Percentiles rank a stretch among this genome's conserved stretches.
phyloP scores from a whole-genome alignment of 1,140 invertebrate species.

The Battus philenor region DNA sequence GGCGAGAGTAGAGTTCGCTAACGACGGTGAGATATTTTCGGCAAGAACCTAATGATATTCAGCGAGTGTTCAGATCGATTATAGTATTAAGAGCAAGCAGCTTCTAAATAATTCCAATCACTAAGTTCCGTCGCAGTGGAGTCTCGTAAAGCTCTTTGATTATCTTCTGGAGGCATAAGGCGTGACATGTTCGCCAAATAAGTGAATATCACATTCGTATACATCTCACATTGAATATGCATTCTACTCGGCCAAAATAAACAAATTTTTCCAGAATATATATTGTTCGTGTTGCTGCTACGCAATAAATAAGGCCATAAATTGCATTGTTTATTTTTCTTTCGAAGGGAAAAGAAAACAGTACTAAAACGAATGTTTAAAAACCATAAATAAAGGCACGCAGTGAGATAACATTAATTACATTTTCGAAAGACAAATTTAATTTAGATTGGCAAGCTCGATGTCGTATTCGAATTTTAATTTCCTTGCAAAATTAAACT shows the following conservation, averaged over 20 bases:
- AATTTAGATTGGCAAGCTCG: background rate
- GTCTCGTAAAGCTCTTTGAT: conserved; percentile 47
- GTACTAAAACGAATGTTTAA: background rate
- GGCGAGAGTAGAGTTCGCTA: background rate
- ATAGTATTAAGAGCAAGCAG: conserved; percentile 21
- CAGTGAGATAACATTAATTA: conserved; percentile 12
- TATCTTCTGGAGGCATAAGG: conserved; percentile 38
- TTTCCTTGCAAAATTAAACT: background rate
- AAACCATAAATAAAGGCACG: conserved; percentile 2
- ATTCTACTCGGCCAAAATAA: background rate
- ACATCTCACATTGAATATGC: conserved; percentile 7
- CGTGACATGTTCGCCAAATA: conserved; percentile 43
- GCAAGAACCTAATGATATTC: conserved; percentile 8
- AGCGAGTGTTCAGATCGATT: conserved; percentile 2
- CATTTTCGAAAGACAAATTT: background rate
- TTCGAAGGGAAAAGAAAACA: background rate
- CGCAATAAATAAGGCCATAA: background rate
- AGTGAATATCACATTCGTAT: conserved; percentile 4
- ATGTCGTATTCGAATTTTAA: background rate
- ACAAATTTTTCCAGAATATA: background rate
- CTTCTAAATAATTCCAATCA: conserved; percentile 48
- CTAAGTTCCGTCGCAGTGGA: conserved; percentile 27
- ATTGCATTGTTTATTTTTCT: background rate
- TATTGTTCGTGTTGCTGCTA: background rate
- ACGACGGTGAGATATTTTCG: conserved; percentile 11